Evolutionary conservation across 2,113 vertebrate species (phyloP).

Genomic region (Leptocoma aspasia): DNA sequence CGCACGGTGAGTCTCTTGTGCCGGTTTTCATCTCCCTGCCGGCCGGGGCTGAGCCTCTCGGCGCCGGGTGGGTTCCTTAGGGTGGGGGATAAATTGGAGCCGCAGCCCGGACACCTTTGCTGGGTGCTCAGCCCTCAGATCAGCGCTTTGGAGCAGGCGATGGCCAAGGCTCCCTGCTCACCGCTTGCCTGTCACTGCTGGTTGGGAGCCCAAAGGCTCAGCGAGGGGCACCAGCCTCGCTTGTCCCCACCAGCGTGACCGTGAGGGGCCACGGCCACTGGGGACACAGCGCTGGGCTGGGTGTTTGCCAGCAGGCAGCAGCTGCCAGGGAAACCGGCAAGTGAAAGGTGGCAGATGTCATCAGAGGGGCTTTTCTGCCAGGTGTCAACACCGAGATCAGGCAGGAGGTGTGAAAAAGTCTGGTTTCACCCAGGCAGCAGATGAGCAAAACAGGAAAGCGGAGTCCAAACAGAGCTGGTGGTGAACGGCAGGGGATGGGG

Average conservation of each 20-base stretch:
- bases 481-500: not conserved
- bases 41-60: fast-evolving
- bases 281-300: fast-evolving
- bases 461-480: not conserved
- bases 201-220: not conserved
- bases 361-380: not conserved
- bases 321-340: not conserved
- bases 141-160: fast-evolving
- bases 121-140: not conserved
- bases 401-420: not conserved
- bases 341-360: not conserved
- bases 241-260: fast-evolving
- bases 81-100: fast-evolving
- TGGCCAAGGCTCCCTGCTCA: not conserved
- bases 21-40: fast-evolving
- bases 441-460: constrained; percentile 10
- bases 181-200: fast-evolving
- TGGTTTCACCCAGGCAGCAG: not conserved
- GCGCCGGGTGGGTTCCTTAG: not conserved
- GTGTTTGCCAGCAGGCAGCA: fast-evolving
- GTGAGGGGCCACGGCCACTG: fast-evolving
- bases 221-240: fast-evolving
- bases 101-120: fast-evolving
- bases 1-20: not conserved
- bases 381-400: not conserved